Percentiles rank a stretch among this genome's conserved stretches.
Conservation (phyloP, 2,797 vertebrate genomes). For the Clangula hyemalis region DNA sequence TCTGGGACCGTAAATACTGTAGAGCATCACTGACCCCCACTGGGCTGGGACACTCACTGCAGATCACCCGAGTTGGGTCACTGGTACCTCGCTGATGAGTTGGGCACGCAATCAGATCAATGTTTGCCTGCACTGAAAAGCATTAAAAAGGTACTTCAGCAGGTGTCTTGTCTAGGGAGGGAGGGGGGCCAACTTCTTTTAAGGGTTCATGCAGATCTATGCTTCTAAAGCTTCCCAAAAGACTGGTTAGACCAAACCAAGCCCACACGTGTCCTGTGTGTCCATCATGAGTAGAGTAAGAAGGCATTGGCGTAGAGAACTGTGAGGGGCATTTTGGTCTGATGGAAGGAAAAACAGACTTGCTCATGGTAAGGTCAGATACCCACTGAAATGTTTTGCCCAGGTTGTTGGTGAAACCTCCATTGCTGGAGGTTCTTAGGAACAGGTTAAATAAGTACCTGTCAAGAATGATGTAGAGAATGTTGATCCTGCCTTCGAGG, state of each 20-base stretch:
- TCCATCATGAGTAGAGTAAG: rapidly evolving
- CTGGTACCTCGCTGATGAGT: neutral
- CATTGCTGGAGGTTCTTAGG: neutral
- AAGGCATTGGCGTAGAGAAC: neutral
- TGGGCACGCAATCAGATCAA: neutral
- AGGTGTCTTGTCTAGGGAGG: neutral
- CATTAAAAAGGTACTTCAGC: neutral
- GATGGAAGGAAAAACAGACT: neutral
- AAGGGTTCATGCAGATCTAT: neutral
- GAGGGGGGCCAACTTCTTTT: too few species aligned
- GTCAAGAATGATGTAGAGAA: neutral
- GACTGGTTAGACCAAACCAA: neutral
- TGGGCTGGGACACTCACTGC: slow-evolving; percentile 68
- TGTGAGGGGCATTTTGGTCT: neutral
- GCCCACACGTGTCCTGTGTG: too few species aligned
- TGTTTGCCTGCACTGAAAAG: neutral
- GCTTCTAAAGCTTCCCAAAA: neutral
- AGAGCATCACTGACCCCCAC: slow-evolving; percentile 74
- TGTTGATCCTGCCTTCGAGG: neutral
- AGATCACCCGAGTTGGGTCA: neutral
- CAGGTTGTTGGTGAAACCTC: neutral
- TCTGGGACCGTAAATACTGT: slow-evolving; percentile 23
- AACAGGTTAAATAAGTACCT: neutral
- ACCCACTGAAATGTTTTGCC: neutral
- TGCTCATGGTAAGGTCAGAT: neutral